These are phyloP conservation scores for Macaria notata DNA, from an alignment of 2,888 invertebrate species.

Conservation along the genomic window DNA sequence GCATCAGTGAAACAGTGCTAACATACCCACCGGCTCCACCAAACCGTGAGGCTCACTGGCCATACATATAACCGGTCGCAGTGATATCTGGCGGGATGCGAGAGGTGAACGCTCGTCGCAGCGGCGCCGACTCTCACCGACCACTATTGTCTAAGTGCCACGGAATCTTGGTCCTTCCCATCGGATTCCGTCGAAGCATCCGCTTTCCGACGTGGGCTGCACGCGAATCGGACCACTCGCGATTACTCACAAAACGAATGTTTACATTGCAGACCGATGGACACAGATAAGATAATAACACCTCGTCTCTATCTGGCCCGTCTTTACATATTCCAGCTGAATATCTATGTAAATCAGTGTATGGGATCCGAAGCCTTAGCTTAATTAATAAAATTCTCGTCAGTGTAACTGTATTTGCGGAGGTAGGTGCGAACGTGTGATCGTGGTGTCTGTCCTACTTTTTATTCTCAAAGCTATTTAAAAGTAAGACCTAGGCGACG, in stretches of 20 bases:
- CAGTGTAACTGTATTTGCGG: constrained; percentile 55
- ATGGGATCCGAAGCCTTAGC: constrained; percentile 47
- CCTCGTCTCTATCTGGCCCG: constrained; percentile 38
- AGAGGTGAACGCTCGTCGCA: constrained; percentile 80
- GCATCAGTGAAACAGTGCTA: constrained; percentile 69
- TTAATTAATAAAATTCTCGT: constrained; percentile 52
- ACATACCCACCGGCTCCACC: constrained; percentile 44
- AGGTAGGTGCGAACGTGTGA: constrained; percentile 39
- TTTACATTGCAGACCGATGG: constrained; percentile 56
- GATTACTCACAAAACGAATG: constrained; percentile 58
- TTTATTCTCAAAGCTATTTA: constrained; percentile 37
- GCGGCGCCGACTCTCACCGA: constrained; percentile 80
- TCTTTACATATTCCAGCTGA: constrained; percentile 37
- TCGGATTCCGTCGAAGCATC: constrained; percentile 76
- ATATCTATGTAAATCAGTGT: constrained; percentile 43
- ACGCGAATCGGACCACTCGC: constrained; percentile 59
- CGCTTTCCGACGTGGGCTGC: constrained; percentile 66
- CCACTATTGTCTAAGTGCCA: constrained; percentile 79
- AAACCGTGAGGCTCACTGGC: constrained; percentile 51
- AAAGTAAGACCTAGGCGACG: constrained; percentile 33
- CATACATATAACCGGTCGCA: constrained; percentile 39
- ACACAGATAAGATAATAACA: constrained; percentile 65
- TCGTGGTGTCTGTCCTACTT: constrained; percentile 44
- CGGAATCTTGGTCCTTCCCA: constrained; percentile 81
- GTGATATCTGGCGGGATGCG: constrained; percentile 67